Evolutionary conservation across 2,888 invertebrate species (phyloP).

Genomic region (Drosophila putrida): DNA sequence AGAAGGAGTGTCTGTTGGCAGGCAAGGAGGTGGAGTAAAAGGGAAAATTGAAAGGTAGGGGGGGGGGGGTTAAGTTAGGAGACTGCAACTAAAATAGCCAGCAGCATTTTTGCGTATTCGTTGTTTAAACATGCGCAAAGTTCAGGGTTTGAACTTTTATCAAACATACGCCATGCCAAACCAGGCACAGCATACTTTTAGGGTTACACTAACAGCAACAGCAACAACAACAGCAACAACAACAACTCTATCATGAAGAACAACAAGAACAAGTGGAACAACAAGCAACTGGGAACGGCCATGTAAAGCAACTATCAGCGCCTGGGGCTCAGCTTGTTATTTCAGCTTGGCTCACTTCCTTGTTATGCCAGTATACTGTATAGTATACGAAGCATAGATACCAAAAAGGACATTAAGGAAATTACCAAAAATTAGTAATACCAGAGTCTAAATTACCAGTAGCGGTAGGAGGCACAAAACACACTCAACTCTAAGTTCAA

Average conservation of each 20-base stretch:
- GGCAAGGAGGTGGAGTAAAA: no score
- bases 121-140: constrained; percentile 83
- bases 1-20: neutral
- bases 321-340: constrained; percentile 70
- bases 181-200: constrained; percentile 65
- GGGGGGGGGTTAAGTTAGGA: neutral
- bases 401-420: constrained; percentile 79
- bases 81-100: constrained; percentile 81
- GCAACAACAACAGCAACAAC: constrained; percentile 14
- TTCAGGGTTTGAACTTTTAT: constrained; percentile 82
- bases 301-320: constrained; percentile 77
- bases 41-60: neutral
- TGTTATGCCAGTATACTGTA: constrained; percentile 58
- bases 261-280: constrained; percentile 57
- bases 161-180: constrained; percentile 77
- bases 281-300: constrained; percentile 48
- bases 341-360: constrained; percentile 66
- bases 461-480: neutral
- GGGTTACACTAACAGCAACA: constrained; percentile 51
- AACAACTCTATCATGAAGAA: constrained; percentile 34
- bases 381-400: constrained; percentile 47
- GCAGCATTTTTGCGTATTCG: constrained; percentile 82
- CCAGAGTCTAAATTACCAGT: constrained; percentile 64
- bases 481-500: constrained; percentile 1
- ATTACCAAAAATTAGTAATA: constrained; percentile 76